Percentiles rank a stretch among this genome's conserved stretches.
These are phyloP conservation scores for Eupithecia dodoneata DNA, from an alignment of 2,888 invertebrate genomes.

Conservation along the genomic window DNA sequence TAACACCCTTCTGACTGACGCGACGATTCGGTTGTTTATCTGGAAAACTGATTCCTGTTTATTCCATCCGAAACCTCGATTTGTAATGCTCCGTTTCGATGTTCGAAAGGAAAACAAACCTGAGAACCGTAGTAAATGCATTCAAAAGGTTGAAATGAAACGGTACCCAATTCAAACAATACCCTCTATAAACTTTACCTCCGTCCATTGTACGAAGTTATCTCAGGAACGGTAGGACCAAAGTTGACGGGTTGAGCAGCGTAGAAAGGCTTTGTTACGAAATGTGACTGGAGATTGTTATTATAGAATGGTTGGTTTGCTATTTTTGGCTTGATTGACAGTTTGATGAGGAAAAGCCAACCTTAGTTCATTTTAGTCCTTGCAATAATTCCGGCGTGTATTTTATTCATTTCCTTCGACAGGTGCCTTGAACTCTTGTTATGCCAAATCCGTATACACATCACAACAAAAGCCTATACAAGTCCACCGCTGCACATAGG, in stretches of 20 bases:
- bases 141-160: conserved; percentile 21
- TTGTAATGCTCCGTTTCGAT: background rate
- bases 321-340: conserved; percentile 13
- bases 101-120: conserved; percentile 4
- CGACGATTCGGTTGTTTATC: background rate
- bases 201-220: conserved; percentile 31
- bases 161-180: conserved; percentile 24
- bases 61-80: background rate
- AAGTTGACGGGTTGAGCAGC: conserved; percentile 31
- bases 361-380: background rate
- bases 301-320: conserved; percentile 15
- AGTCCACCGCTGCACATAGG: background rate
- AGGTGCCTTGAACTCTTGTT: background rate
- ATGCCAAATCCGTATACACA: background rate
- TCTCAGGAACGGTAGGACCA: conserved; percentile 27
- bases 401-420: background rate
- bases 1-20: no score
- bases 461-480: background rate
- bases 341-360: background rate
- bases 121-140: conserved; percentile 15
- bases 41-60: background rate
- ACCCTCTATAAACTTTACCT: conserved; percentile 17
- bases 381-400: background rate
- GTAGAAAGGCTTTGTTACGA: conserved; percentile 35
- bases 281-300: conserved; percentile 20